Base-by-base conservation (phyloP, 2,113 vertebrate species). In the Recurvirostra avosetta region DNA sequence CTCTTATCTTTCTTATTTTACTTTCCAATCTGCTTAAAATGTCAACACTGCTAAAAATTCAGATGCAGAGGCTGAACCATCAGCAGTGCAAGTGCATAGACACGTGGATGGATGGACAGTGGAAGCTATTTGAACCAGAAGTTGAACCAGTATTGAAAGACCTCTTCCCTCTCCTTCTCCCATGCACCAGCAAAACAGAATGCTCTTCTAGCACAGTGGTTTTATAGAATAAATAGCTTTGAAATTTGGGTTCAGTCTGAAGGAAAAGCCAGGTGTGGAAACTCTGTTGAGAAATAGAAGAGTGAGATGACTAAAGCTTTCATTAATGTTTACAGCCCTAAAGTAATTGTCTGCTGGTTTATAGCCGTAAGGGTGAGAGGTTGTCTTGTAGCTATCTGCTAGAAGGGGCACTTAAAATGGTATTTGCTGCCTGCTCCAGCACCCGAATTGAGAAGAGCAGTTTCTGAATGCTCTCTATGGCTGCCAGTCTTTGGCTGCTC, bases 21-120 rank as follows among this genome's bases (percentile, higher is more conserved):
- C 34, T 87, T 88, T 82, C 34, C 77, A 72, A 78, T 78, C 61
- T 84, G n/a, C 76, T 91, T 85, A 70, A 96, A 96, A 96, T 65
- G 53, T 63, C 50, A 83, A 50, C 43, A 32, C 43, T 79, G 49
- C 53, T 68, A 29, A 86, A 87, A 94, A 50, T 61, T 63, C 47
- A 41, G 61, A 59, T 55, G 56, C 21, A 58, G 18, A 55, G 52
- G 8, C n/a, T 50, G 47, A 83, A 32, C 6, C 59, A 23, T 56
- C 50, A 77, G 38, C 34, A 55, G 29, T 77, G 38, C 59, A 77
- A 85, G 5, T 34, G 7, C 72, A 68, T 20, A 47, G n/a, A 30
- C 8, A 1, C 15, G 23, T 32, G 32, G 56, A 23, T 32, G 45
- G 50, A 15, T 73, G 74, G 61, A 45, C 15, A 4, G 34, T 23